A percentile compares a stretch with the other conserved stretches of the same genome.
Evolutionary conservation across 2,888 invertebrate genomes (phyloP).

Genomic region (Oscheius onirici): DNA sequence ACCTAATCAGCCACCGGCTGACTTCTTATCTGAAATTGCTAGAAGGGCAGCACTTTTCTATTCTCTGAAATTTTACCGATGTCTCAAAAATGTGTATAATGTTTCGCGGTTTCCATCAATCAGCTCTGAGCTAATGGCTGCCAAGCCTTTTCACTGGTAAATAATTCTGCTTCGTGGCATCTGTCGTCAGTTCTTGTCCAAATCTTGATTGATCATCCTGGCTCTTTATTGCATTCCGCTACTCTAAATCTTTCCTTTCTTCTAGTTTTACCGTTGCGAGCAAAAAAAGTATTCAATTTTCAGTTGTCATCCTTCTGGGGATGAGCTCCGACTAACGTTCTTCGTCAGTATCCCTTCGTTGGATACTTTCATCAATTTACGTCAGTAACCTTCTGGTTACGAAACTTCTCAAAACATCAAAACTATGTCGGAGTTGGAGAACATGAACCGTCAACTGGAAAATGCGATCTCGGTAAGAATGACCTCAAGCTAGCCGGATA

Average conservation of each 20-base stretch:
- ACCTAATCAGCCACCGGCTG: conserved; percentile 30
- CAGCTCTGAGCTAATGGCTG: not conserved
- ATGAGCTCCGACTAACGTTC: conserved; percentile 27
- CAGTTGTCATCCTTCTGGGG: conserved; percentile 22
- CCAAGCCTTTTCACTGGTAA: conserved; percentile 6
- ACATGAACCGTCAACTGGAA: not conserved
- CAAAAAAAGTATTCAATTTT: conserved; percentile 8
- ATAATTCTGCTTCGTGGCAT: conserved; percentile 7
- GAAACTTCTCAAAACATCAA: not conserved
- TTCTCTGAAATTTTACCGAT: not conserved
- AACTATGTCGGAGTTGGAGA: conserved; percentile 30
- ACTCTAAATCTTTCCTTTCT: not conserved
- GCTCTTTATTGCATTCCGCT: not conserved
- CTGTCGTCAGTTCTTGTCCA: conserved; percentile 9
- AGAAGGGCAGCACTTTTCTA: not conserved
- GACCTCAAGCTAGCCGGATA: not conserved
- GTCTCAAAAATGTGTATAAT: not conserved
- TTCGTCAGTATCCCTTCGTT: conserved; percentile 20
- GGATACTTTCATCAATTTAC: conserved; percentile 8
- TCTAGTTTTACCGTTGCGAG: too few relatives aligned
- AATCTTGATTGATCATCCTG: conserved; percentile 23
- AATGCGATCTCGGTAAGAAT: conserved; percentile 20
- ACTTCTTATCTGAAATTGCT: conserved; percentile 28
- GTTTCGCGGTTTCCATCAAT: too few relatives aligned
- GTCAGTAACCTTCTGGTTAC: conserved; percentile 28